A percentile compares a stretch with the other conserved stretches of the same genome.
Evolutionary conservation across 2,888 invertebrate species (phyloP).

Genomic region (Noctua fimbriata): DNA sequence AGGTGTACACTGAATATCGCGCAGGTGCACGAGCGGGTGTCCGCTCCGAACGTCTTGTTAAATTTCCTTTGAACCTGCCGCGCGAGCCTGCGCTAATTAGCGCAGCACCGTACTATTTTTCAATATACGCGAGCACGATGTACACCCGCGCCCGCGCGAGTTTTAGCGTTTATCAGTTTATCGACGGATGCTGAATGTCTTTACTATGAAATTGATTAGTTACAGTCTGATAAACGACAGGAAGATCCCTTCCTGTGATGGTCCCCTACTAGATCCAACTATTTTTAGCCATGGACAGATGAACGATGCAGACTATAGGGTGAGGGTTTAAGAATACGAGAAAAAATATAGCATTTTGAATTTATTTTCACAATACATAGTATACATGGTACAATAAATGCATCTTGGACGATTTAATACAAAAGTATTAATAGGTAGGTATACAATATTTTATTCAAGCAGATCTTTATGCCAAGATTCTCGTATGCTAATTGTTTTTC

Average conservation of each 20-base stretch:
- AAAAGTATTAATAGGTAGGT: slow-evolving; percentile 74
- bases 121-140: background rate
- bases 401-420: slow-evolving; percentile 81
- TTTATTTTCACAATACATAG: slow-evolving; percentile 73
- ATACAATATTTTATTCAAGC: slow-evolving; percentile 63
- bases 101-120: background rate
- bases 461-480: slow-evolving; percentile 56
- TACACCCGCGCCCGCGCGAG: background rate
- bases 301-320: background rate
- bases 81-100: background rate
- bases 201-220: slow-evolving; percentile 10
- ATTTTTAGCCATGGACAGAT: slow-evolving; percentile 24
- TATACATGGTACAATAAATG: slow-evolving; percentile 81
- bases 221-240: slow-evolving; percentile 12
- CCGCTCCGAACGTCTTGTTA: background rate
- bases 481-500: slow-evolving; percentile 61
- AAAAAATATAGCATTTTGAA: slow-evolving; percentile 40
- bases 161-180: background rate
- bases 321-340: slow-evolving; percentile 13
- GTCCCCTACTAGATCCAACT: slow-evolving; percentile 1
- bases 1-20: background rate
- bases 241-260: slow-evolving; percentile 30
- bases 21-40: background rate
- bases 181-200: slow-evolving; percentile 13
- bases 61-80: background rate